Evolutionary conservation across 2,888 invertebrate species (phyloP).

Genomic region (Tachystola acroxantha): DNA sequence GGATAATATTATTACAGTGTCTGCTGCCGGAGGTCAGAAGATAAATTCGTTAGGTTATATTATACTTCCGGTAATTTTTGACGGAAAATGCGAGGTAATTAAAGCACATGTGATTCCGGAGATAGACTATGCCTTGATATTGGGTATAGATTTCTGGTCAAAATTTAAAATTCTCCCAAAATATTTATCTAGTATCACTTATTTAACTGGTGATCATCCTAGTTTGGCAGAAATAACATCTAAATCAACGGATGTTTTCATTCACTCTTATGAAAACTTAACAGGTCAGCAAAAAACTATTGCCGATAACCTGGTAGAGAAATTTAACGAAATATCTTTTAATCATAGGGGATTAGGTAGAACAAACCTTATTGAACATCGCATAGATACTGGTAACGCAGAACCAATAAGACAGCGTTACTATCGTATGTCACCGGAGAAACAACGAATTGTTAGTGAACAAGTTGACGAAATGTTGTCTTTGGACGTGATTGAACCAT

Average conservation of each 20-base stretch:
- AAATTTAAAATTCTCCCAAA: constrained; percentile 8
- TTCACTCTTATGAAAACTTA: neutral
- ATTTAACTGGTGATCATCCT: too few species aligned
- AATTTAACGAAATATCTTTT: constrained; percentile 16
- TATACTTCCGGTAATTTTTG: constrained; percentile 9
- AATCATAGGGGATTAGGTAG: constrained; percentile 17
- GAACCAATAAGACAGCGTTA: constrained; percentile 19
- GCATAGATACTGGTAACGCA: constrained; percentile 20
- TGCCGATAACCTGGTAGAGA: constrained; percentile 8
- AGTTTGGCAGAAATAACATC: neutral
- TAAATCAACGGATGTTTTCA: neutral
- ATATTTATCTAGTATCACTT: neutral
- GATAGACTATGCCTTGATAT: constrained; percentile 10
- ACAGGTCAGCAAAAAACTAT: constrained; percentile 3
- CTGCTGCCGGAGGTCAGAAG: constrained; percentile 10
- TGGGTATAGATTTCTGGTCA: constrained; percentile 20
- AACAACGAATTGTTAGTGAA: constrained; percentile 13
- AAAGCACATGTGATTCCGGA: constrained; percentile 12
- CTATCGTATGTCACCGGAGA: constrained; percentile 21
- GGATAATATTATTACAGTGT: neutral
- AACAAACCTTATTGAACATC: constrained; percentile 15
- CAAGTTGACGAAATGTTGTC: constrained; percentile 10
- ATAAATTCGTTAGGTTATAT: constrained; percentile 8
- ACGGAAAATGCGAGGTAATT: constrained; percentile 4
- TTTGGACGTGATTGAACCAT: neutral